Evolutionary conservation across 2,797 vertebrate species (phyloP).

Genomic region (Todus mexicanus): DNA sequence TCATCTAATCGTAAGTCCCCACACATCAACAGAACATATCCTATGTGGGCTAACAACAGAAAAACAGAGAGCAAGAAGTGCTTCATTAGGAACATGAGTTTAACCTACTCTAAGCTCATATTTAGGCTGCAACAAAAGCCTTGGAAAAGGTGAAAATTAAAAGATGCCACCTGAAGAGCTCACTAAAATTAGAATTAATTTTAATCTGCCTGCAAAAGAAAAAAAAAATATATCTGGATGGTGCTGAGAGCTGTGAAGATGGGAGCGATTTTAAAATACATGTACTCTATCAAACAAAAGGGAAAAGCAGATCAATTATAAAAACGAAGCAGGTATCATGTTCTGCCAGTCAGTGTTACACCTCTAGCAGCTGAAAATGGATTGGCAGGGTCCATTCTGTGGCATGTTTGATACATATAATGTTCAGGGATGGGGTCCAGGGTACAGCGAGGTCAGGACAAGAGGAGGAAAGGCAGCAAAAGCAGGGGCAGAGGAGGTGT

Average conservation of each 20-base stretch:
- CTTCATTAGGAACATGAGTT: constrained; percentile 63
- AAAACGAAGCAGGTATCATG: background rate
- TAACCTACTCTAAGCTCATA: constrained; percentile 51
- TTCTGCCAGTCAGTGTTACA: background rate
- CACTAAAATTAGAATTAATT: constrained; percentile 51
- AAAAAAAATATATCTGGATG: background rate
- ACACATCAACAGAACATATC: constrained; percentile 69
- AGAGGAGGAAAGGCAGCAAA: background rate
- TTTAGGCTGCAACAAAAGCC: constrained; percentile 53
- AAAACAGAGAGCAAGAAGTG: constrained; percentile 45
- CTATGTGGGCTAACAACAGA: constrained; percentile 66
- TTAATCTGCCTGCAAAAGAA: background rate
- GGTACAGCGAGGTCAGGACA: accelerated
- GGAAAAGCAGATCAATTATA: background rate
- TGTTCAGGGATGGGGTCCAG: accelerated
- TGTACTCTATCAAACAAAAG: background rate
- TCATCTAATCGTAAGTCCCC: constrained; percentile 70
- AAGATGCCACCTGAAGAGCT: constrained; percentile 46
- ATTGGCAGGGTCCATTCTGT: background rate
- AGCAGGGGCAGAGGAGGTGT: background rate
- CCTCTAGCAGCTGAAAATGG: background rate
- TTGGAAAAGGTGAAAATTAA: constrained; percentile 60
- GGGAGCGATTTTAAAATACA: background rate
- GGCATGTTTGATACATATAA: background rate
- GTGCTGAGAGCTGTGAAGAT: background rate